Conservation (phyloP, 2,888 invertebrate species). For the Caenorhabditis sp. region DNA sequence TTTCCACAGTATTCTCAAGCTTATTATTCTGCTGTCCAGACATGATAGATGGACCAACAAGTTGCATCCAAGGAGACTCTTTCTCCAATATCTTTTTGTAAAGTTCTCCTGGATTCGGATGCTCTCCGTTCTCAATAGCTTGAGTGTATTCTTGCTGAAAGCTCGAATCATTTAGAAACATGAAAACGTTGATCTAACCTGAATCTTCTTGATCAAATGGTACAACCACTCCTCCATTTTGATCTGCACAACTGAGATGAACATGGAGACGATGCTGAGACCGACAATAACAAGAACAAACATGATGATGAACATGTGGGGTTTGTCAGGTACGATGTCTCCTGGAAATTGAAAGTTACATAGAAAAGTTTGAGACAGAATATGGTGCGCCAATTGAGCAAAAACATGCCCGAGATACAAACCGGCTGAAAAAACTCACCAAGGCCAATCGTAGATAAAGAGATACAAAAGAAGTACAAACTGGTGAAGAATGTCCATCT, state of each 20-base stretch:
- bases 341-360: slow-evolving; percentile 66
- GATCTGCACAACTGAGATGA: slow-evolving; percentile 92
- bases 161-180: neutral
- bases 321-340: slow-evolving; percentile 87
- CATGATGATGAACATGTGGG: slow-evolving; percentile 92
- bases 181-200: slow-evolving; percentile 43
- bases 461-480: slow-evolving; percentile 97
- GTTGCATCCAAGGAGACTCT: slow-evolving; percentile 76
- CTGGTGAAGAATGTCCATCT: slow-evolving; percentile 93
- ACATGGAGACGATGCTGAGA: slow-evolving; percentile 95
- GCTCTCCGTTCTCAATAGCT: slow-evolving; percentile 76
- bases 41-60: slow-evolving; percentile 76
- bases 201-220: slow-evolving; percentile 79
- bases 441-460: slow-evolving; percentile 95
- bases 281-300: slow-evolving; percentile 96
- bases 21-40: slow-evolving; percentile 75
- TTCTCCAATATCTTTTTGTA: slow-evolving; percentile 69
- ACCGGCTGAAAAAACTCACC: slow-evolving; percentile 83
- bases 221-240: slow-evolving; percentile 83
- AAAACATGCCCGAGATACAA: too few relatives aligned
- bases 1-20: slow-evolving; percentile 78
- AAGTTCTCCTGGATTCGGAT: slow-evolving; percentile 61
- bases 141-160: slow-evolving; percentile 78
- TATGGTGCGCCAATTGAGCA: too few relatives aligned
- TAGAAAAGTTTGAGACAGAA: too few relatives aligned